Base-by-base conservation (phyloP, 2,113 vertebrate genomes). In the Cochlearius cochlearius region DNA sequence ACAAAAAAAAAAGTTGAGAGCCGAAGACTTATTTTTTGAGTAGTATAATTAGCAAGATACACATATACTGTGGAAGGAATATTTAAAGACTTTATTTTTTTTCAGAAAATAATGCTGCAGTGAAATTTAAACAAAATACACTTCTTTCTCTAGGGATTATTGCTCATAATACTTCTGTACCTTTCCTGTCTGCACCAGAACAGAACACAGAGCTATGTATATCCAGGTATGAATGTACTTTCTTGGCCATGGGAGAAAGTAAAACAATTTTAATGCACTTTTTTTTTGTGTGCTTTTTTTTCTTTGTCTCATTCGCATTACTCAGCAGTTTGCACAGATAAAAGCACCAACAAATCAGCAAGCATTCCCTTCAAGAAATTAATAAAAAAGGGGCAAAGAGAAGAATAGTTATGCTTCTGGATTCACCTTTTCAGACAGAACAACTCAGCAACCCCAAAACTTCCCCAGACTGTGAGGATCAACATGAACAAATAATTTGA, bases 391-490 rank as follows among this genome's bases (percentile, higher is more conserved):
- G 10, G 14, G 22, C 9, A 78, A 72, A 86, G 6, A 58, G 8
- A 78, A 52, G 11, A 84, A 52, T 62, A 62, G 52, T 55, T 47
- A 11, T 15, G 0, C 22, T 76, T 77, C 63, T 64, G 4, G 22
- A 32, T 47, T 75, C 43, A 56, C 5, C 7, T 63, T 82, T 94
- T 86, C 52, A 71, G 34, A 39, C 5, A 55, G 25, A 75, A 27
- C 1, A 69, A 29, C 5, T 29, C n/a, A 43, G 6, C 1, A 1
- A 49, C 7, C 9, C 9, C 12, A 38, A 72, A 59, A 53, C 4
- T 36, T 83, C n/a, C 55, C 17, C 29, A 58, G 19, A 13, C 4
- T 64, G 4, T 50, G 11, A 64, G 13, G 5, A 21, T 17, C 8
- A 67, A 63, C n/a, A 55, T 12, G 2, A 72, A 12, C 16, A 71